A percentile compares a stretch with the other conserved stretches of the same genome.
Conservation (phyloP, 2,113 vertebrate species). For the Scartelaos histophorus region DNA sequence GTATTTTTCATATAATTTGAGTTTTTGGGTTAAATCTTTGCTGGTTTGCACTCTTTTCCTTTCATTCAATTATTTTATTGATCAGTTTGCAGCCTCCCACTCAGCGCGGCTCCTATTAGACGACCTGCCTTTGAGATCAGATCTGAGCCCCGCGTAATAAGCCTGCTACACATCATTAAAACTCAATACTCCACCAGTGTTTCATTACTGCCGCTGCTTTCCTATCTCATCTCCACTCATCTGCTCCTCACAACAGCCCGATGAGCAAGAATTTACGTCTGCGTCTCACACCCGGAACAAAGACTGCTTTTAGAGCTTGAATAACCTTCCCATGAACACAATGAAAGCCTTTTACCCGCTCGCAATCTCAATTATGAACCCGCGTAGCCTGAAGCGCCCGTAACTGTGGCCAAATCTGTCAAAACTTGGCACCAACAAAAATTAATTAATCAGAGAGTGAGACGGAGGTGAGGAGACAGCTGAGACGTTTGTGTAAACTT, state of each 20-base stretch:
- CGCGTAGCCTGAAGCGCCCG: slow-evolving; percentile 21
- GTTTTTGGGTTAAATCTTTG: not conserved
- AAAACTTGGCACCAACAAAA: not conserved
- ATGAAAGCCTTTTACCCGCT: slow-evolving; percentile 24
- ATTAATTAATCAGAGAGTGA: slow-evolving; percentile 31
- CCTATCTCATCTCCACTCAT: not conserved
- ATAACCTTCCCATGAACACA: slow-evolving; percentile 22
- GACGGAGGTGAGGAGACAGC: slow-evolving; percentile 23
- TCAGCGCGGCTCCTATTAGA: not conserved
- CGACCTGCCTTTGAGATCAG: slow-evolving; percentile 2
- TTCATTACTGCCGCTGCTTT: not conserved
- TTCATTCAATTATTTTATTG: slow-evolving; percentile 7
- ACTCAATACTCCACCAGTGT: not conserved
- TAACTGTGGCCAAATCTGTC: slow-evolving; percentile 9
- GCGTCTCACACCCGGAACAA: not conserved
- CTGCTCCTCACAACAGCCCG: not conserved
- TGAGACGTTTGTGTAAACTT: slow-evolving; percentile 14
- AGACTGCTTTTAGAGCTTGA: slow-evolving; percentile 11
- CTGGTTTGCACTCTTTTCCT: not conserved
- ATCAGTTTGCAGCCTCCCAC: slow-evolving; percentile 3
- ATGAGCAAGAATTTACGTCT: slow-evolving; percentile 9
- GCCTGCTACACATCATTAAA: slow-evolving; percentile 7
- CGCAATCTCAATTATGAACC: slow-evolving; percentile 15
- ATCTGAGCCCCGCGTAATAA: not conserved
- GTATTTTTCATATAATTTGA: not conserved